Conservation (phyloP, 2,888 invertebrate genomes). For the Hypomecis atomaria region DNA sequence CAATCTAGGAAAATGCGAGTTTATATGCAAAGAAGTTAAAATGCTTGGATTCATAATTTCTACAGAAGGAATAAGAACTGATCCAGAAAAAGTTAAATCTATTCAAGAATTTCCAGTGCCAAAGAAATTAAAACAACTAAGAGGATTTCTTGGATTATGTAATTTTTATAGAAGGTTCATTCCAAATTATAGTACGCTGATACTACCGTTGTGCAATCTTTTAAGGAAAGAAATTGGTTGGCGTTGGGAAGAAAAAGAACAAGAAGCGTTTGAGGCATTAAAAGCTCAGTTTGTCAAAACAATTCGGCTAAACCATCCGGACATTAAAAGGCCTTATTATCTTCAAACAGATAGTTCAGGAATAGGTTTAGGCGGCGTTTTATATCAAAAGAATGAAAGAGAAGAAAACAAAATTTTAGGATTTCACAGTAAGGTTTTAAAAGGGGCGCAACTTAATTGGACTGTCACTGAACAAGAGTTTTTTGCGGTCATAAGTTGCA, state of each 20-base stretch:
- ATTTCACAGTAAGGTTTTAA: slow-evolving; percentile 38
- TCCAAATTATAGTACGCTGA: slow-evolving; percentile 28
- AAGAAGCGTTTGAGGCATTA: slow-evolving; percentile 36
- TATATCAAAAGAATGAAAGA: slow-evolving; percentile 38
- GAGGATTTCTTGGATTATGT: slow-evolving; percentile 44
- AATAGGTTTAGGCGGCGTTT: slow-evolving; percentile 31
- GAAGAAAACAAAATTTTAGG: slow-evolving; percentile 34
- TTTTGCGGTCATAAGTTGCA: slow-evolving; percentile 39
- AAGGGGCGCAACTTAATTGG: slow-evolving; percentile 33
- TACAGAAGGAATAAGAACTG: slow-evolving; percentile 26
- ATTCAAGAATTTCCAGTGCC: slow-evolving; percentile 41
- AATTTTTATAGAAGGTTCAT: slow-evolving; percentile 47
- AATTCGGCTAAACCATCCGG: slow-evolving; percentile 25
- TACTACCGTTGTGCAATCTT: slow-evolving; percentile 37
- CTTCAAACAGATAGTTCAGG: slow-evolving; percentile 38
- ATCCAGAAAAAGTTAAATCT: slow-evolving; percentile 14
- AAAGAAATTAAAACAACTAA: slow-evolving; percentile 38
- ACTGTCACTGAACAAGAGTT: slow-evolving; percentile 46
- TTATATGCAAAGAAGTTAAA: slow-evolving; percentile 27
- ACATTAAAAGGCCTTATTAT: slow-evolving; percentile 34
- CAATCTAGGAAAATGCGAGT: slow-evolving; percentile 29
- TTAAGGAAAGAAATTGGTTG: slow-evolving; percentile 36
- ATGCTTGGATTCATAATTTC: slow-evolving; percentile 41
- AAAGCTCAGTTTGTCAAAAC: slow-evolving; percentile 38
- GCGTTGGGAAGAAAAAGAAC: slow-evolving; percentile 32